Conservation (phyloP, 2,888 invertebrate genomes). For the Gymnocheta viridis region DNA sequence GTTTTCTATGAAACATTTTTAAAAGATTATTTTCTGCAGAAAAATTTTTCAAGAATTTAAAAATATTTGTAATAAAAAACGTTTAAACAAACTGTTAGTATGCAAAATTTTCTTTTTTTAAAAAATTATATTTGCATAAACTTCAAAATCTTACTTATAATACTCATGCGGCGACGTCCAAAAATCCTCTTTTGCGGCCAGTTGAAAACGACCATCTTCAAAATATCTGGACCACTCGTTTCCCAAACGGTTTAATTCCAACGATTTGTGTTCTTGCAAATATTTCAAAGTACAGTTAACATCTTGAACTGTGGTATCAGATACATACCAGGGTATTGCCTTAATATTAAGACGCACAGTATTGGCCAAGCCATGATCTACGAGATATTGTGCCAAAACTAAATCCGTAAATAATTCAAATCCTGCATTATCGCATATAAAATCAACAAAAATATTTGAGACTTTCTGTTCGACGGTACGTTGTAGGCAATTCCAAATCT, state of each 20-base stretch:
- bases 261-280: conserved; percentile 79
- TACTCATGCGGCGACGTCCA: conserved; percentile 95
- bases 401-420: conserved; percentile 96
- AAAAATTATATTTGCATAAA: not conserved
- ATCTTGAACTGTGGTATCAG: conserved; percentile 91
- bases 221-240: conserved; percentile 85
- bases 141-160: conserved; percentile 79
- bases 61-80: too few relatives aligned
- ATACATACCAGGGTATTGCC: conserved; percentile 96
- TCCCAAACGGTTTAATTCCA: conserved; percentile 82
- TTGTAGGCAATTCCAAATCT: conserved; percentile 83
- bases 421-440: conserved; percentile 96
- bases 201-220: conserved; percentile 82
- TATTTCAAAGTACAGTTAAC: conserved; percentile 87
- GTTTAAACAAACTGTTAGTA: too few relatives aligned
- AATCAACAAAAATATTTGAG: conserved; percentile 84
- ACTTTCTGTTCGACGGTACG: conserved; percentile 66
- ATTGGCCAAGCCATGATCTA: conserved; percentile 84
- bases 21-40: too few relatives aligned
- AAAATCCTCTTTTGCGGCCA: conserved; percentile 86
- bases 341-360: conserved; percentile 92
- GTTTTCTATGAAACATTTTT: too few relatives aligned
- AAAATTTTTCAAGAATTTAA: too few relatives aligned
- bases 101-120: too few relatives aligned
- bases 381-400: conserved; percentile 91